Conservation (phyloP, 2,888 invertebrate species). For the Torymus auratus region DNA sequence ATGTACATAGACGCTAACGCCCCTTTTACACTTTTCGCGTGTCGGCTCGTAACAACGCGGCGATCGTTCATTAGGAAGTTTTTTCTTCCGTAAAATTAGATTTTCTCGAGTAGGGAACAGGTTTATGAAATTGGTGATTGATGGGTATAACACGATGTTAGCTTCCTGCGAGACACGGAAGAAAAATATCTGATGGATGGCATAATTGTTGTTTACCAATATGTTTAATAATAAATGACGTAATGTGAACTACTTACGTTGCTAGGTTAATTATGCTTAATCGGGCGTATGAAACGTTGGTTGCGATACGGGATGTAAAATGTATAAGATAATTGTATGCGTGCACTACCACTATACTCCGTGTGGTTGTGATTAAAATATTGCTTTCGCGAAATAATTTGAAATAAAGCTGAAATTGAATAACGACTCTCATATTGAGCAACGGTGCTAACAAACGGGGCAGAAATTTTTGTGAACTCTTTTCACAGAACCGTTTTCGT, state of each 20-base stretch:
- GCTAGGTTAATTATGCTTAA: not conserved
- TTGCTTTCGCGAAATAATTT: not conserved
- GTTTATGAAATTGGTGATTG: constrained; percentile 45
- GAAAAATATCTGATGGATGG: not conserved
- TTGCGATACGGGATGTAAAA: no score
- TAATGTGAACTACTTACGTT: constrained; percentile 7
- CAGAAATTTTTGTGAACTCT: no score
- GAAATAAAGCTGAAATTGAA: not conserved
- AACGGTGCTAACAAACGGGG: no score
- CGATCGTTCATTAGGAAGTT: constrained; percentile 39
- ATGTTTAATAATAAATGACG: not conserved
- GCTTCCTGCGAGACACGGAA: constrained; percentile 32
- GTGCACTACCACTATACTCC: no score
- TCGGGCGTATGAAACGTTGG: no score
- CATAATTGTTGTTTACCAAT: constrained; percentile 2
- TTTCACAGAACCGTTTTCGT: no score
- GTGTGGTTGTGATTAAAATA: no score
- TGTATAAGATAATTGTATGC: no score
- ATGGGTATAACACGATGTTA: constrained; percentile 13
- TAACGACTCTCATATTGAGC: no score
- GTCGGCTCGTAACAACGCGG: constrained; percentile 15
- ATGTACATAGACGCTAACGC: constrained; percentile 5
- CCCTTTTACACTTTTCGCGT: constrained; percentile 39
- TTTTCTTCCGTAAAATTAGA: constrained; percentile 49
- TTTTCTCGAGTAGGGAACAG: not conserved